Conservation (phyloP, 1,140 invertebrate genomes). For the Panagrolaimus sp. region DNA sequence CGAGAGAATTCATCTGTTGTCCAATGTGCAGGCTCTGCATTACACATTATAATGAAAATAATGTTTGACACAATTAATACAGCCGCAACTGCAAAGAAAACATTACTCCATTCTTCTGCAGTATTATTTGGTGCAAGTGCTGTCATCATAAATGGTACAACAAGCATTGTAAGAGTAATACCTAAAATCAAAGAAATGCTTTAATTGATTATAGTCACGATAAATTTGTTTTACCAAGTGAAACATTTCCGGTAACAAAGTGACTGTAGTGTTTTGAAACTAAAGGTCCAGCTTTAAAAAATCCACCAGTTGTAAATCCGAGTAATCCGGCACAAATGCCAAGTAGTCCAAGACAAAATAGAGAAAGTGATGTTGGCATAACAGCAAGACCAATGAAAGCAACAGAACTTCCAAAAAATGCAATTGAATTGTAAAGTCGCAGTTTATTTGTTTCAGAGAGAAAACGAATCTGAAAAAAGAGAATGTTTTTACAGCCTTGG, state of each 20-base stretch:
- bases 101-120: constrained; percentile 22
- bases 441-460: constrained; percentile 31
- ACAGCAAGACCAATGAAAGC: constrained; percentile 22
- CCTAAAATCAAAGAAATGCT: constrained; percentile 1
- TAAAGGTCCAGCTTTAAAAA: constrained; percentile 29
- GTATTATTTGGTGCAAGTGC: constrained; percentile 26
- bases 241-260: constrained; percentile 29
- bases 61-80: constrained; percentile 16
- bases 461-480: constrained; percentile 9
- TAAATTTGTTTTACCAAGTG: neutral
- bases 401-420: constrained; percentile 23
- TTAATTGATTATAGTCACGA: neutral
- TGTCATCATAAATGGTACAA: constrained; percentile 27
- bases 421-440: constrained; percentile 25
- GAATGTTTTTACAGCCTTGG: neutral
- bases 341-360: constrained; percentile 14
- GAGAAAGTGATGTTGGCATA: constrained; percentile 10
- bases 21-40: constrained; percentile 14
- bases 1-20: constrained; percentile 46
- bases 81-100: neutral
- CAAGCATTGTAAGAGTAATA: constrained; percentile 27
- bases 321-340: constrained; percentile 21
- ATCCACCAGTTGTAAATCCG: constrained; percentile 30
- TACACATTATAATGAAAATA: constrained; percentile 12
- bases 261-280: constrained; percentile 30